Evolutionary conservation across 2,797 vertebrate species (phyloP).

Genomic region (Rhinichthys osculus): DNA sequence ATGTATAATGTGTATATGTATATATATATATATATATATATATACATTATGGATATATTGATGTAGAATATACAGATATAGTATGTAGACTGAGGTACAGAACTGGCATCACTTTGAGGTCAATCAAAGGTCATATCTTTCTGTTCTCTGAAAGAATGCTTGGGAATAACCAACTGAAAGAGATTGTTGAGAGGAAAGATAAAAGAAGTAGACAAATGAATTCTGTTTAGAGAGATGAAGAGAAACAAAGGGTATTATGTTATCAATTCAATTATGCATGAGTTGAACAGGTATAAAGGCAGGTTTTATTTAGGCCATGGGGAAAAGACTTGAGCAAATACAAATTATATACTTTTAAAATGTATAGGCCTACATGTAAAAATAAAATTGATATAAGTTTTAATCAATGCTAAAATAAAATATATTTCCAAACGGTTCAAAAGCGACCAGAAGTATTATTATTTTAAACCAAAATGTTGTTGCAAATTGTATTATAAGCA

Average conservation of each 20-base stretch:
- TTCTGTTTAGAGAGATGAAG: background rate
- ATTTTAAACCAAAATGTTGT: no score
- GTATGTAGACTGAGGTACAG: background rate
- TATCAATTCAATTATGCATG: slow-evolving; percentile 6
- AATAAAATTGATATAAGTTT: background rate
- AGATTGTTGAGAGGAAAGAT: slow-evolving; percentile 5
- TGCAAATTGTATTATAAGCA: background rate
- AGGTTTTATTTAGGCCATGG: slow-evolving; percentile 1
- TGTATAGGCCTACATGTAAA: background rate
- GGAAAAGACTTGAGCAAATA: background rate
- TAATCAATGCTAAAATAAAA: background rate
- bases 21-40: no score
- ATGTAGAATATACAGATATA: background rate
- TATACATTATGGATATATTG: background rate
- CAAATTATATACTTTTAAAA: background rate
- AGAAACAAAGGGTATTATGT: background rate
- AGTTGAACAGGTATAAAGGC: slow-evolving; percentile 2
- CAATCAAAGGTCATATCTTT: background rate
- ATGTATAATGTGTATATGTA: background rate
- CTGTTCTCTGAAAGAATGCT: slow-evolving; percentile 2
- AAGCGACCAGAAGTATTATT: background rate
- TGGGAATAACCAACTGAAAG: slow-evolving; percentile 16
- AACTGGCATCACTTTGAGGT: background rate
- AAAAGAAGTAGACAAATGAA: slow-evolving; percentile 9
- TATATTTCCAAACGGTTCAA: background rate